These are phyloP conservation scores for Thumatha senex DNA, from an alignment of 2,888 invertebrate species.

Conservation along the genomic window DNA sequence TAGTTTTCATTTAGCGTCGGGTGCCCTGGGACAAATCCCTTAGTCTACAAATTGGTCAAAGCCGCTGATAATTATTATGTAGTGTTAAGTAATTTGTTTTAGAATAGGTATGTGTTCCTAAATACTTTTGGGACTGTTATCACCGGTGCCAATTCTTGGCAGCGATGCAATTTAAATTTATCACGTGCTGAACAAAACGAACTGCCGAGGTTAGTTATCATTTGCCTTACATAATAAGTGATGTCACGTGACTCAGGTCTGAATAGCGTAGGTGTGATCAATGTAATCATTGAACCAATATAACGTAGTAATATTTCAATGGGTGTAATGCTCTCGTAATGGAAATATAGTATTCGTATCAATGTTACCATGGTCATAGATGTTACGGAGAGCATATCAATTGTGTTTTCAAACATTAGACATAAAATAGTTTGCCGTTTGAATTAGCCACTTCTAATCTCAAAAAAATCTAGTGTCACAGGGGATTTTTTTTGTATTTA, in stretches of 20 bases:
- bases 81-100: too few species aligned
- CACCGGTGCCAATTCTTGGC: constrained; percentile 44
- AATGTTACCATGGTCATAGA: constrained; percentile 3
- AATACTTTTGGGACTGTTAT: constrained; percentile 18
- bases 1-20: too few species aligned
- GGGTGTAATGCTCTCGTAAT: background rate
- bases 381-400: background rate
- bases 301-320: too few species aligned
- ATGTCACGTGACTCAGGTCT: constrained; percentile 21
- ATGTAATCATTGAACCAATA: too few species aligned
- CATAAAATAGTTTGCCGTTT: background rate
- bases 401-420: constrained; percentile 7
- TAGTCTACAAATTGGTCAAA: too few species aligned
- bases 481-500: too few species aligned
- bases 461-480: too few species aligned
- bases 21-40: too few species aligned
- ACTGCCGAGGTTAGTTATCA: constrained; percentile 42
- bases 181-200: constrained; percentile 49
- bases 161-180: constrained; percentile 24
- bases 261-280: constrained; percentile 9
- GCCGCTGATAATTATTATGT: too few species aligned
- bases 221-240: constrained; percentile 41
- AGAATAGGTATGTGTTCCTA: too few species aligned
- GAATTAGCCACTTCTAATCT: too few species aligned
- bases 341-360: background rate